Conservation (phyloP, 2,888 invertebrate species). For the Clanis bilineata region DNA sequence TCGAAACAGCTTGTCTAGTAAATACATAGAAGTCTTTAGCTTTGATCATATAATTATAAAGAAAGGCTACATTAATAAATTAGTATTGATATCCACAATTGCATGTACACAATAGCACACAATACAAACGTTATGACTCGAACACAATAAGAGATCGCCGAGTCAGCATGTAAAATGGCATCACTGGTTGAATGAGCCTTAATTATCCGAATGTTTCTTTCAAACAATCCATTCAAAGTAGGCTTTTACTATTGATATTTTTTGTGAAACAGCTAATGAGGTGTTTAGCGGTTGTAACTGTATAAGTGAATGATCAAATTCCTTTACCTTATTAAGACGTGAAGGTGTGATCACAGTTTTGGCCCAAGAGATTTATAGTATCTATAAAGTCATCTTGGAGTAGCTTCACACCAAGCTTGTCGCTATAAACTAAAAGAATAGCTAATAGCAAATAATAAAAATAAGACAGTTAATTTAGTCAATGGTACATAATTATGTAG, state of each 20-base stretch:
- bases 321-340: background rate
- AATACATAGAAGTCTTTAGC: background rate
- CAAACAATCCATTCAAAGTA: slow-evolving; percentile 11
- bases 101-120: slow-evolving; percentile 15
- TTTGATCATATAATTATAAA: background rate
- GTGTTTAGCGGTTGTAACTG: background rate
- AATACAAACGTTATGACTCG: slow-evolving; percentile 17
- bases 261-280: background rate
- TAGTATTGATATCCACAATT: slow-evolving; percentile 16
- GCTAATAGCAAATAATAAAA: too few species aligned
- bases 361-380: too few species aligned
- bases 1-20: too few species aligned
- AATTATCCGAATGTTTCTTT: slow-evolving; percentile 12
- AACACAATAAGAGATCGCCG: slow-evolving; percentile 6
- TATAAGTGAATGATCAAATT: background rate
- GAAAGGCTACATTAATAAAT: slow-evolving; percentile 15
- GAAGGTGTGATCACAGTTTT: too few species aligned
- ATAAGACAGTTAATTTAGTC: too few species aligned
- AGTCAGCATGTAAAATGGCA: slow-evolving; percentile 18
- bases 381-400: too few species aligned
- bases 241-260: background rate
- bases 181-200: slow-evolving; percentile 17
- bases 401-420: too few species aligned
- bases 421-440: too few species aligned
- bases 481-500: too few species aligned